These are phyloP conservation scores for Syrista parreyssii DNA, from an alignment of 2,888 invertebrate genomes.

Conservation along the genomic window DNA sequence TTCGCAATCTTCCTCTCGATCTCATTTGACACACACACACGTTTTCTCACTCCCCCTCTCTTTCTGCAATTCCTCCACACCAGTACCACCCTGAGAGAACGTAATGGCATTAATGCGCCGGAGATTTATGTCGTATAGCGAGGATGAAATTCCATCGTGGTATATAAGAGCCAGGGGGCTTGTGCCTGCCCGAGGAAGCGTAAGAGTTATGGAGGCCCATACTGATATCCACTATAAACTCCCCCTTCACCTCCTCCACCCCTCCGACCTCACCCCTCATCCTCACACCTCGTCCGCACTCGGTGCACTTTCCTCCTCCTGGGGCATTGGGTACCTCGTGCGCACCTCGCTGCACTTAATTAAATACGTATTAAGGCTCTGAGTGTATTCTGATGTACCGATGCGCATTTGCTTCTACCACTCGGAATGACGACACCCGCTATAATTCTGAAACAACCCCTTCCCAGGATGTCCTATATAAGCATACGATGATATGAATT, in stretches of 20 bases:
- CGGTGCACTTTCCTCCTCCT: slow-evolving; percentile 24
- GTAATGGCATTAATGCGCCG: slow-evolving; percentile 55
- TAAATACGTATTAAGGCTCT: slow-evolving; percentile 62
- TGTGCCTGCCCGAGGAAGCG: slow-evolving; percentile 35
- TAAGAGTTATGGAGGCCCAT: slow-evolving; percentile 50
- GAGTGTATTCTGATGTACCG: slow-evolving; percentile 61
- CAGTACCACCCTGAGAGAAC: neutral
- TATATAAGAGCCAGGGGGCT: slow-evolving; percentile 34
- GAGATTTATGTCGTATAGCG: slow-evolving; percentile 58
- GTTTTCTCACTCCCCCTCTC: neutral
- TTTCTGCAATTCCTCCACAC: neutral
- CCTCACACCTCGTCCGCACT: slow-evolving; percentile 10
- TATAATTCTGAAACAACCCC: neutral
- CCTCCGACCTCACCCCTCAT: slow-evolving; percentile 18
- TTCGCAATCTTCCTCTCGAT: neutral
- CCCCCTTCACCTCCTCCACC: slow-evolving; percentile 17
- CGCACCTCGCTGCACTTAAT: slow-evolving; percentile 56
- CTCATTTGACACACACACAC: neutral
- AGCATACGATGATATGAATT: neutral
- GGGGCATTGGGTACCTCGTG: neutral
- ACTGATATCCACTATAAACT: slow-evolving; percentile 55
- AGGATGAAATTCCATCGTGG: slow-evolving; percentile 60
- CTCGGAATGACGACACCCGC: neutral
- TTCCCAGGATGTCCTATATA: neutral
- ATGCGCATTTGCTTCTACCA: neutral